phyloP scores from a whole-genome alignment of 2,113 vertebrate genomes.

The Agelaius tricolor region DNA sequence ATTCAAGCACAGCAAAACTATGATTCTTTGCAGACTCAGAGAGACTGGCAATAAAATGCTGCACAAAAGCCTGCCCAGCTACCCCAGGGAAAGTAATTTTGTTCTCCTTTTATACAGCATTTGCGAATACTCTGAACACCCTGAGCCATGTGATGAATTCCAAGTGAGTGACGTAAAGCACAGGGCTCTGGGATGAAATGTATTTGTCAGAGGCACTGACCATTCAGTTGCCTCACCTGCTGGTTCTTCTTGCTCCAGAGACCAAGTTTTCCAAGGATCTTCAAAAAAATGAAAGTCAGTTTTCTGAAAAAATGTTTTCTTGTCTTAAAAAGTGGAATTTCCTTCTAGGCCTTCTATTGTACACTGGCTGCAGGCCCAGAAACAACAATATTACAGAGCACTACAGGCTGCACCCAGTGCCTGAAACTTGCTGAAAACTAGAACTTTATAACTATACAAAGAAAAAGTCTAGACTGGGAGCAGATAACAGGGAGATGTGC shows the following conservation, averaged over 20 bases:
- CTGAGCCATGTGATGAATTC: background rate
- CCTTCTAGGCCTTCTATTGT: background rate
- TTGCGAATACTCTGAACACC: background rate
- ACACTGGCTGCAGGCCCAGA: background rate
- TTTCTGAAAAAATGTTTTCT: constrained; percentile 5
- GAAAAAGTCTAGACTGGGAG: background rate
- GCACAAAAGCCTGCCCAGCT: background rate
- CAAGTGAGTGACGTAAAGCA: background rate
- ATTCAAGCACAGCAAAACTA: background rate
- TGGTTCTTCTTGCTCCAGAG: background rate
- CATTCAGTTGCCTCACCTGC: background rate
- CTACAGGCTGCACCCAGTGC: background rate
- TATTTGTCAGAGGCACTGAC: background rate
- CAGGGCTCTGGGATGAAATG: background rate
- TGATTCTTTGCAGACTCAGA: background rate
- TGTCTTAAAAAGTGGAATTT: background rate
- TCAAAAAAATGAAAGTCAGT: background rate
- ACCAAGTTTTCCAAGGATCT: background rate
- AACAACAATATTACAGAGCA: background rate
- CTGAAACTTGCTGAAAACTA: background rate
- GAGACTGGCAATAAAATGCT: background rate
- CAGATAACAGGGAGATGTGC: background rate
- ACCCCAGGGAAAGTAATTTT: background rate
- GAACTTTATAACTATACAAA: background rate
- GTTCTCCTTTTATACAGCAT: background rate